Evolutionary conservation across 53 echinoderm and acorn worm species (phyloP).

Genomic region (Apostichopus leukothele): DNA sequence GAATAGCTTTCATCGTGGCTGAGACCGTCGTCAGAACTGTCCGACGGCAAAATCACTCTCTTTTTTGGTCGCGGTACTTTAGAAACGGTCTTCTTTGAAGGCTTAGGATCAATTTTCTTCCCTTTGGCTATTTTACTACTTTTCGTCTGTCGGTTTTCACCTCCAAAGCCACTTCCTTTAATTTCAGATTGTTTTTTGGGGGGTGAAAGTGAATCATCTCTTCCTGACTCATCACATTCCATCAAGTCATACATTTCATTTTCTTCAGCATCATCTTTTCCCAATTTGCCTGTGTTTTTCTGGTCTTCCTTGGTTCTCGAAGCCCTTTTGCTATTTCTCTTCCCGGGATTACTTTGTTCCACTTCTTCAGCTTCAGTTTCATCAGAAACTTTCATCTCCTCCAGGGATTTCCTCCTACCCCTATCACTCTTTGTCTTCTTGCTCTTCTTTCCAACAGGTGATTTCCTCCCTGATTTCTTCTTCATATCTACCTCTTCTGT

Average conservation of each 20-base stretch:
- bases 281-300: no score
- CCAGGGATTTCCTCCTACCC: not conserved
- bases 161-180: no score
- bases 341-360: not conserved
- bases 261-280: not conserved
- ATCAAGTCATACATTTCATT: not conserved
- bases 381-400: not conserved
- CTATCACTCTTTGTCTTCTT: not conserved
- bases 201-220: no score
- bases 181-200: no score
- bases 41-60: not conserved
- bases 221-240: no score
- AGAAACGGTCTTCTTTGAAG: not conserved
- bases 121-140: not conserved
- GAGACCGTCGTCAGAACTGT: not conserved
- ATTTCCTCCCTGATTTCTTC: not conserved
- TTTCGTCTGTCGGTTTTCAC: not conserved
- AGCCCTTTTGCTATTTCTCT: not conserved
- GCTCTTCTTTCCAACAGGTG: not conserved
- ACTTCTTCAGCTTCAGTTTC: not conserved
- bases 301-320: not conserved
- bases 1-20: slow-evolving; percentile 1
- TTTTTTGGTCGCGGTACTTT: slow-evolving; percentile 9
- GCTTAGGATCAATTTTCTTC: not conserved
- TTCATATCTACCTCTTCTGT: not conserved